Base-by-base conservation (phyloP, 92 coral and sea anemone species). In the Scolanthus callimorphus region DNA sequence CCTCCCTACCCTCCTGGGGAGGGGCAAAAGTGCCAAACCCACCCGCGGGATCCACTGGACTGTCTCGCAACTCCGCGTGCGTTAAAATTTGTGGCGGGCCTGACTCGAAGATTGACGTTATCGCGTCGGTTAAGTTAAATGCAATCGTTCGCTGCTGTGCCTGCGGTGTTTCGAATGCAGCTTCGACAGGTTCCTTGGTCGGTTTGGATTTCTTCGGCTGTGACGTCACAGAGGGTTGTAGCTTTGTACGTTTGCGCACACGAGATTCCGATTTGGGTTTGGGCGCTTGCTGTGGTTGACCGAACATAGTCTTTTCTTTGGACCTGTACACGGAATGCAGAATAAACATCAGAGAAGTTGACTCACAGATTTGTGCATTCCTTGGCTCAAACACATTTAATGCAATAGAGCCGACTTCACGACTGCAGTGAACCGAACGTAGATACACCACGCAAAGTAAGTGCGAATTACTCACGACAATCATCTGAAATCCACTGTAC, bases 11-110 rank as follows among this genome's bases (percentile, higher is more conserved):
- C 19, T 85, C 73, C 6, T 55, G 79, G 1, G 88, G 69, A 13
- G 96, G 96, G 28, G 86, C 99, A 85, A 94, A 94, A 37, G 57
- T 81, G 9, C 99, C 99, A 67, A 94, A 94, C 2, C 99, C 99
- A 37, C 72, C 89, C 3, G 63, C 27, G n/a, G n/a, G n/a, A 22
- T 29, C 63, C 17, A 61, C 22, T 11, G 71, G 53, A 24, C 34
- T 67, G 24, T 58, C 57, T 26, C 38, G 29, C 31, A 24, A 11
- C 21, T 54, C 13, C 23, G 23, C 23, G 3, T n/a, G 39, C 1
- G 44, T 28, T 0, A 49, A 70, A 27, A 71, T 23, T n/a, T 27
- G 51, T n/a, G 81, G 77, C 29, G 84, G 85, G 17, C 85, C 96
- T 24, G 85, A 71, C 31, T 92, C 98, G 78, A 92, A 92, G 56